phyloP scores from a whole-genome alignment of 1,140 invertebrate species.

The Orchesella cincta region DNA sequence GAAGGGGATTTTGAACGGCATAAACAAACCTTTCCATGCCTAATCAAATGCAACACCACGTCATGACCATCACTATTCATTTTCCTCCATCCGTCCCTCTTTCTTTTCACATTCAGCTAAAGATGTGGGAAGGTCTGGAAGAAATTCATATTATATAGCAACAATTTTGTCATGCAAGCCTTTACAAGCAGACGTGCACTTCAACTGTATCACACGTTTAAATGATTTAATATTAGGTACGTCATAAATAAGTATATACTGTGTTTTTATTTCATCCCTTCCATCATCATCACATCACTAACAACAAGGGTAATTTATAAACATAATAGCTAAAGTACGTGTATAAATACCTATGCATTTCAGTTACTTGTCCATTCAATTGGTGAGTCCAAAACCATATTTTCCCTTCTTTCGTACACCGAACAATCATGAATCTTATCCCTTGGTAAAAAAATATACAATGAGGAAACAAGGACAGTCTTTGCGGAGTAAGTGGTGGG shows the following conservation, averaged over 20 bases:
- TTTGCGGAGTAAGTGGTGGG: background rate
- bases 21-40: constrained; percentile 9
- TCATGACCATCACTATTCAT: constrained; percentile 32
- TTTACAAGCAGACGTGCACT: background rate
- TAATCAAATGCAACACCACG: constrained; percentile 31
- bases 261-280: too few relatives aligned
- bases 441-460: too few relatives aligned
- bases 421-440: too few relatives aligned
- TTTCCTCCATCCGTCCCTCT: background rate
- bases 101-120: background rate
- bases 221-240: background rate
- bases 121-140: too few relatives aligned
- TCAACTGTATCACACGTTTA: constrained; percentile 14
- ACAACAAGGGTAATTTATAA: too few relatives aligned
- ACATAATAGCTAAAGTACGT: too few relatives aligned
- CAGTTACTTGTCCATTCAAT: background rate
- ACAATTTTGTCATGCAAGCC: too few relatives aligned
- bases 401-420: background rate
- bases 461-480: background rate
- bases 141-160: background rate
- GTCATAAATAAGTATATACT: background rate
- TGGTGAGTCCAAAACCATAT: background rate
- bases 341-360: too few relatives aligned
- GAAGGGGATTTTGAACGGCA: background rate
- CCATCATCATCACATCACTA: too few relatives aligned